Percentiles rank a stretch among this genome's conserved stretches.
phyloP scores from a whole-genome alignment of 2,113 vertebrate genomes.

The Xyliphius kryptos region DNA sequence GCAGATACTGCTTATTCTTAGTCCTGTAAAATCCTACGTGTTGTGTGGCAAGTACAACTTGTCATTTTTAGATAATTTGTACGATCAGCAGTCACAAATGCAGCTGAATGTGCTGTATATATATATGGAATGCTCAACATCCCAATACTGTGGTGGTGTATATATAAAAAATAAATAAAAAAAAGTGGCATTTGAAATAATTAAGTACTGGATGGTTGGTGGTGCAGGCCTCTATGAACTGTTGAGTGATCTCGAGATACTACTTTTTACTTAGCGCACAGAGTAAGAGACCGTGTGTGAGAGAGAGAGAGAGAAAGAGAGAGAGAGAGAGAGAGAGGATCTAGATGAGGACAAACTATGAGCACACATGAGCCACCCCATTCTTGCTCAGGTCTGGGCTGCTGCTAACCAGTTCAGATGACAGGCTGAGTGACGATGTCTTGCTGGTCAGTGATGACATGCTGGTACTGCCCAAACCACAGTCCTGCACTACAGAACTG shows the following conservation, averaged over 20 bases:
- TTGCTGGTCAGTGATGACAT: constrained; percentile 72
- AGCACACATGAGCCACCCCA: constrained; percentile 63
- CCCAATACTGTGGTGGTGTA: constrained; percentile 20
- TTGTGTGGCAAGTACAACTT: constrained; percentile 13
- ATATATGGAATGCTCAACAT: constrained; percentile 25
- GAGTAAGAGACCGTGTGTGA: not conserved
- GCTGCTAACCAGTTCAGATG: constrained; percentile 67
- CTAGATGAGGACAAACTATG: constrained; percentile 47
- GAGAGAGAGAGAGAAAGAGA: too few species aligned
- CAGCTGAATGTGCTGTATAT: not conserved
- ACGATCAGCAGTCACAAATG: not conserved
- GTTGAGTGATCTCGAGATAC: too few species aligned
- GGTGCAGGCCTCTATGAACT: not conserved
- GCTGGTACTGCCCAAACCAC: constrained; percentile 30
- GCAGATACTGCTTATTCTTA: constrained; percentile 85
- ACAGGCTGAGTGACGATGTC: constrained; percentile 67
- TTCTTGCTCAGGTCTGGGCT: constrained; percentile 64
- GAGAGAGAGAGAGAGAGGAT: not conserved
- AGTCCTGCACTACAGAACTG: constrained; percentile 64
- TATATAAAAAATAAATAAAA: not conserved
- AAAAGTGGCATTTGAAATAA: not conserved
- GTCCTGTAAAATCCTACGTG: constrained; percentile 1
- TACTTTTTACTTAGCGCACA: too few species aligned
- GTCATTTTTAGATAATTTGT: not conserved
- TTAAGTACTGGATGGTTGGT: not conserved